These are phyloP conservation scores for Campoletis raptor DNA, from an alignment of 2,888 invertebrate genomes.

Conservation along the genomic window DNA sequence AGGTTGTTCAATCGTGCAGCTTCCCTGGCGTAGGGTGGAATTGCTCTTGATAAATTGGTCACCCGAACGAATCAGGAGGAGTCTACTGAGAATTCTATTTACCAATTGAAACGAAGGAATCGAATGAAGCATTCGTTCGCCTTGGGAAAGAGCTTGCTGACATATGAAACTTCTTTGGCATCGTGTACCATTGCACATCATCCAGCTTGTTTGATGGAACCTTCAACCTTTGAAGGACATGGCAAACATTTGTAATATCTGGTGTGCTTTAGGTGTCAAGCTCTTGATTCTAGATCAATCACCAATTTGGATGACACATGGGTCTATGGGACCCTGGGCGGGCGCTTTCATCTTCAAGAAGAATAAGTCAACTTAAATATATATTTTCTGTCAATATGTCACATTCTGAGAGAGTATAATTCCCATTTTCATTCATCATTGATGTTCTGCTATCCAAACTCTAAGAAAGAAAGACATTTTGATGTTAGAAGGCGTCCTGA, in stretches of 20 bases:
- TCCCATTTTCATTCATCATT: too few species aligned
- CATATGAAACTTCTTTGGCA: neutral
- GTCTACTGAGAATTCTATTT: slow-evolving; percentile 41
- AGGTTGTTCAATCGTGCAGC: neutral
- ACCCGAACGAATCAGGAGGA: neutral
- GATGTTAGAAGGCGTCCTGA: neutral
- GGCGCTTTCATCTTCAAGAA: neutral
- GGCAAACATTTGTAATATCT: neutral
- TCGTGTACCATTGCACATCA: neutral
- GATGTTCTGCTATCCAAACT: neutral
- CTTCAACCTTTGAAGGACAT: neutral
- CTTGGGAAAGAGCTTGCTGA: neutral
- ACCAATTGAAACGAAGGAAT: slow-evolving; percentile 35
- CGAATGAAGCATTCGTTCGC: slow-evolving; percentile 12
- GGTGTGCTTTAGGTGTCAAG: neutral
- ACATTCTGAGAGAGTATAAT: too few species aligned
- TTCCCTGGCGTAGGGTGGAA: neutral
- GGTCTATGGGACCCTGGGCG: neutral
- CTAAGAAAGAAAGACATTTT: neutral
- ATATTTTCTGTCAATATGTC: neutral
- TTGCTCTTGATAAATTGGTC: slow-evolving; percentile 5
- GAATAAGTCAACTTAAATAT: neutral
- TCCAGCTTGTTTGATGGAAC: slow-evolving; percentile 13
- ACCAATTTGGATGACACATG: neutral
- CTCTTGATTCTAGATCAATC: neutral